These are phyloP conservation scores for Esperia sulphurella DNA, from an alignment of 2,888 invertebrate genomes.

Conservation along the genomic window DNA sequence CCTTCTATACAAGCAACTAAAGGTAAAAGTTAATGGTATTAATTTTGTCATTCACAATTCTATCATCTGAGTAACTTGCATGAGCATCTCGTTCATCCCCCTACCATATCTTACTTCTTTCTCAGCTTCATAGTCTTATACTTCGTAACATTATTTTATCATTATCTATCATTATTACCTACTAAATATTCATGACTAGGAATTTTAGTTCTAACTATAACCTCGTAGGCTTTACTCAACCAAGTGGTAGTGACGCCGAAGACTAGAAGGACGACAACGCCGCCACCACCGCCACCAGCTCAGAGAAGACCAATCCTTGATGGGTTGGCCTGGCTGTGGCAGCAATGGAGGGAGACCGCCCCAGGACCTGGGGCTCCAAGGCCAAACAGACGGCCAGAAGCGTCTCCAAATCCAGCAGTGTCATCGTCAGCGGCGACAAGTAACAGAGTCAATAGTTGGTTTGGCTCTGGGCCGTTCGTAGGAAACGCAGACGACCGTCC, in stretches of 20 bases:
- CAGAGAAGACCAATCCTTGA: conserved; percentile 73
- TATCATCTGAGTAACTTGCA: conserved; percentile 1
- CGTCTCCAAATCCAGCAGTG: conserved; percentile 38
- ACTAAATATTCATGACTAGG: conserved; percentile 19
- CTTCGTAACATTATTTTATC: neutral
- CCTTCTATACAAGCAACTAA: neutral
- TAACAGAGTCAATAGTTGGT: conserved; percentile 61
- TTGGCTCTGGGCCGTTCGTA: conserved; percentile 73
- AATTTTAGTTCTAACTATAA: conserved; percentile 50
- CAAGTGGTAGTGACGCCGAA: conserved; percentile 79
- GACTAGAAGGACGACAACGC: conserved; percentile 60
- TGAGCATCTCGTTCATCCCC: conserved; percentile 5
- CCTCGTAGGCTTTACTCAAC: conserved; percentile 76
- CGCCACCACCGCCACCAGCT: conserved; percentile 56
- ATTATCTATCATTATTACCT: conserved; percentile 13
- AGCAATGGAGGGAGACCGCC: conserved; percentile 77
- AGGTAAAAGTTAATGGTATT: neutral
- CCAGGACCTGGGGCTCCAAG: conserved; percentile 48
- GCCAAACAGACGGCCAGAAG: conserved; percentile 42
- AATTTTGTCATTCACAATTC: neutral
- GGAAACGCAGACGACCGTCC: conserved; percentile 64
- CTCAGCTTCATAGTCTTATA: neutral
- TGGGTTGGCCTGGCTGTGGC: conserved; percentile 80
- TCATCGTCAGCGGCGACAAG: conserved; percentile 48
- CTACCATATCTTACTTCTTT: neutral